Base-by-base conservation (phyloP, 1,140 invertebrate genomes). In the Helicoverpa armigera region DNA sequence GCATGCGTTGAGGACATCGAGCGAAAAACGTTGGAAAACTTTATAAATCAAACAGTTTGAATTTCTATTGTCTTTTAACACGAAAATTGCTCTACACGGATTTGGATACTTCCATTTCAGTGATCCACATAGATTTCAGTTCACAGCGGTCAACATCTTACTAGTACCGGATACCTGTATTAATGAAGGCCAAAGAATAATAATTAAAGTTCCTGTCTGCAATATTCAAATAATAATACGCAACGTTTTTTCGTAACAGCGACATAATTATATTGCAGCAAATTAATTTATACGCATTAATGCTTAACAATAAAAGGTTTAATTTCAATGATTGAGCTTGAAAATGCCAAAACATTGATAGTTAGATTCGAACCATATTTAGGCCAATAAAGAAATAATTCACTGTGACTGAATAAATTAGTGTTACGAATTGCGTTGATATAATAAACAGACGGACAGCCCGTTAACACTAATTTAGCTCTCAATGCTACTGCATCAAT, bases 401-500 rank as follows among this genome's bases (percentile, higher is more conserved):
- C 72, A 58, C 53, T 13, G n/a, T 74, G 35, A 48, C 16, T 18
- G 54, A 51, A 69, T 69, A 69, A 69, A 58, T 74, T 74, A 74
- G 54, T 74, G 54, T 56, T 61, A 60, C 29, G 31, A 74, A 74
- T 74, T 61, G n/a, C 35, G 35, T 63, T 63, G 29, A 63, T 43
- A 43, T 50, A 51, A 70, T 29, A 56, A 53, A 56, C 51, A 35
- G 14, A 54, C 69, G 3, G 29, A 72, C 69, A 53, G 69, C 51
- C 51, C 14, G 51, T 72, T 72, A 72, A 14, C 69, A 72, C 29
- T 72, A 72, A 72, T 72, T 72, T 72, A 72, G 29, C 53, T 72
- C 69, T 72, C 23, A 54, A 56, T 56, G 53, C 14, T 67, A 35
- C 48, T 29, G 69, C 69, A 72, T 56, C 69, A 54, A 56, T 72